Conservation (phyloP, 2,797 vertebrate genomes). For the Poecile montanus region DNA sequence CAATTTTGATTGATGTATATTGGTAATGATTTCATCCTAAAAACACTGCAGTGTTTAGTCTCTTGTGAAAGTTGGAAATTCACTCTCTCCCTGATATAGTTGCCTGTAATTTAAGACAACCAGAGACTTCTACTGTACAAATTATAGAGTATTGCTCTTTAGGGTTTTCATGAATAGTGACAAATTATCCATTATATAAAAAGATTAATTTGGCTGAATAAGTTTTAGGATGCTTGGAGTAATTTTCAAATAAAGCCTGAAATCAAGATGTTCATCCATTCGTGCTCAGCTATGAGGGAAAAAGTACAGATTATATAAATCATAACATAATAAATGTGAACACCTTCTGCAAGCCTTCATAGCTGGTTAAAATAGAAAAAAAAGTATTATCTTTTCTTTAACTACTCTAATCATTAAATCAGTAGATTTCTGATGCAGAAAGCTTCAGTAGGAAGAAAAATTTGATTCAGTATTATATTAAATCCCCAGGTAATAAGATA, state of each 20-base stretch:
- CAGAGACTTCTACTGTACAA: background rate
- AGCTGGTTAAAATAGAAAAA: background rate
- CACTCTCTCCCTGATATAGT: background rate
- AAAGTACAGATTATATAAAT: background rate
- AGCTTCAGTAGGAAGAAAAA: background rate
- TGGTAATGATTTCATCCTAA: background rate
- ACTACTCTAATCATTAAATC: background rate
- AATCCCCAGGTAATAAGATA: background rate
- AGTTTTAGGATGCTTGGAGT: background rate
- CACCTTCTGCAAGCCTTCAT: background rate
- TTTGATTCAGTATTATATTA: background rate
- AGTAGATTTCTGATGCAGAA: background rate
- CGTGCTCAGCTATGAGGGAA: background rate
- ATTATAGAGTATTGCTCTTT: background rate
- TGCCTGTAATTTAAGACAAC: background rate
- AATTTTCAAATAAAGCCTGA: background rate
- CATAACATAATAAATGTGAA: background rate
- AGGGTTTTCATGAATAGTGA: background rate
- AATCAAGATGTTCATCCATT: background rate
- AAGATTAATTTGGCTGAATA: slow-evolving; percentile 2
- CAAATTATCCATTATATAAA: background rate
- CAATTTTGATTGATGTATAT: background rate
- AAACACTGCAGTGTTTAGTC: background rate
- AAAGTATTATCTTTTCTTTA: background rate
- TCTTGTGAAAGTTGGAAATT: background rate